Evolutionary conservation across 2,888 invertebrate species (phyloP).

Genomic region (Cremastobaeus sp.): DNA sequence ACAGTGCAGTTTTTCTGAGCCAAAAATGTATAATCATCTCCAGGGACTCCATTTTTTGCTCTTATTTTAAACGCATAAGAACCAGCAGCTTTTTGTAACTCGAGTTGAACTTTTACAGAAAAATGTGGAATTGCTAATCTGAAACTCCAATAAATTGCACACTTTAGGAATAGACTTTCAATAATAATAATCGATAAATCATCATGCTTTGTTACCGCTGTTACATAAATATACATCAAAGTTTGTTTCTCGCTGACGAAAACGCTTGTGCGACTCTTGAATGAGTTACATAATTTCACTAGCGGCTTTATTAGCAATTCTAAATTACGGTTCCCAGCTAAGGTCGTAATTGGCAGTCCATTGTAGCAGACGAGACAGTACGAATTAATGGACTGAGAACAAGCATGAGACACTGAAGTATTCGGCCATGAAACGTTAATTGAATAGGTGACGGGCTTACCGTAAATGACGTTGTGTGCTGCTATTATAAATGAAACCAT

Average conservation of each 20-base stretch:
- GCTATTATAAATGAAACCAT: slow-evolving; percentile 54
- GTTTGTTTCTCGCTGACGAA: slow-evolving; percentile 49
- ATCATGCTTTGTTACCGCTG: slow-evolving; percentile 17
- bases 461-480: slow-evolving; percentile 52
- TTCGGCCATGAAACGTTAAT: slow-evolving; percentile 61
- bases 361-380: slow-evolving; percentile 57
- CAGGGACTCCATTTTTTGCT: no score
- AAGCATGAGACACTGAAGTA: slow-evolving; percentile 61
- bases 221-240: slow-evolving; percentile 51
- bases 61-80: no score
- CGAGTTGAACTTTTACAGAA: no score
- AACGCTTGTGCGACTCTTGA: slow-evolving; percentile 50
- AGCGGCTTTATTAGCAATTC: slow-evolving; percentile 60
- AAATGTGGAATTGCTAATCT: no score
- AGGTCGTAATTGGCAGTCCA: slow-evolving; percentile 61
- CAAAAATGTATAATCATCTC: no score
- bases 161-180: no score
- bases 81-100: no score
- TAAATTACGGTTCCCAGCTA: slow-evolving; percentile 59
- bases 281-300: slow-evolving; percentile 56
- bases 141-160: no score
- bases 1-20: no score
- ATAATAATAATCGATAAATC: slow-evolving; percentile 50
- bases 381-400: slow-evolving; percentile 61
- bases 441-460: slow-evolving; percentile 57